Evolutionary conservation across 2,113 vertebrate species (phyloP).

Genomic region (Gulo gulo): DNA sequence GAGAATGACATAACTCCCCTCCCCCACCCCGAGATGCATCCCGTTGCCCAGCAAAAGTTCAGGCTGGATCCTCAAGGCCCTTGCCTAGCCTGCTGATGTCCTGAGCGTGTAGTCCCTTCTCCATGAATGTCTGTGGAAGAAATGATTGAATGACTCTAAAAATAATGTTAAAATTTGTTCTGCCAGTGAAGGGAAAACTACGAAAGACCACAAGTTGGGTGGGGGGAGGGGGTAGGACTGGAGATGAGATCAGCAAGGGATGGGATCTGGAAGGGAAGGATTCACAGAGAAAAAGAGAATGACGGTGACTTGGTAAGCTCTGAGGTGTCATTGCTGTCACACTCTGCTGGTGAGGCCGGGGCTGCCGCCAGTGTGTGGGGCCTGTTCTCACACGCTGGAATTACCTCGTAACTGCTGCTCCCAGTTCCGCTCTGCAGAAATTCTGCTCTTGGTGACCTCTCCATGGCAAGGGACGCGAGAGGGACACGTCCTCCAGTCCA

Average conservation of each 20-base stretch:
- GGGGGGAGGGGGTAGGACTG: background rate
- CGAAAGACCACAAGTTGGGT: background rate
- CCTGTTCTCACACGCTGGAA: background rate
- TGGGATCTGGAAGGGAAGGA: rapidly evolving
- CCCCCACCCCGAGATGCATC: no score
- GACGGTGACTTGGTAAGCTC: background rate
- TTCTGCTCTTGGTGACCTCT: background rate
- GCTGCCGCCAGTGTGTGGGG: background rate
- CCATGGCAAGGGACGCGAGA: background rate
- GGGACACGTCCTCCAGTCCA: background rate
- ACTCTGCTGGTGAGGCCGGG: background rate
- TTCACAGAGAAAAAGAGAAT: background rate
- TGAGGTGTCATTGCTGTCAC: background rate
- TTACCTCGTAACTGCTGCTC: background rate
- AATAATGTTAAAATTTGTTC: background rate
- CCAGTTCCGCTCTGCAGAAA: background rate
- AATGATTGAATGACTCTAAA: background rate
- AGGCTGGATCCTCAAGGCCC: background rate
- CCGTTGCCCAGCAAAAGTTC: background rate
- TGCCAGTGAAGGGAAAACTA: background rate
- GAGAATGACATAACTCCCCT: background rate
- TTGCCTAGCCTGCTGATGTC: background rate
- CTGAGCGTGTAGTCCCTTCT: background rate
- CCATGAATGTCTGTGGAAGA: background rate
- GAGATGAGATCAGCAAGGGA: background rate